A percentile compares a stretch with the other conserved stretches of the same genome.
Conservation (phyloP, 1,140 invertebrate genomes). For the Rhopalosiphum maidis region DNA sequence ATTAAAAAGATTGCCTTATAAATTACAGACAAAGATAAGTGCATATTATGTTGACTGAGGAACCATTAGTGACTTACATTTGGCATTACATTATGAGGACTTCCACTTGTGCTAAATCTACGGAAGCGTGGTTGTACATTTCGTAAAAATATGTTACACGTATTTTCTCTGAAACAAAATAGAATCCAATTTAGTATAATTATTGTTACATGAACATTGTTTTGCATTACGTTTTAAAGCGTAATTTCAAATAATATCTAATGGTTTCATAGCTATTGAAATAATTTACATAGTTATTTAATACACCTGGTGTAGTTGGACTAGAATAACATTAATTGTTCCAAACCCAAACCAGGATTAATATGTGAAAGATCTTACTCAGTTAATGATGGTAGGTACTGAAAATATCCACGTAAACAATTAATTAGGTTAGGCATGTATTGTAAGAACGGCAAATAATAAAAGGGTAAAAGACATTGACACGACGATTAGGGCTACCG, state of each 20-base stretch:
- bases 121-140: slow-evolving; percentile 69
- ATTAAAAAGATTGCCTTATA: background rate
- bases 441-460: background rate
- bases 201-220: background rate
- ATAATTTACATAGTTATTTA: background rate
- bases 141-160: slow-evolving; percentile 40
- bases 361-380: background rate
- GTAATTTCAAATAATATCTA: background rate
- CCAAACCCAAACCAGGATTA: slow-evolving; percentile 34
- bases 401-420: background rate
- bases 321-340: slow-evolving; percentile 27
- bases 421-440: background rate
- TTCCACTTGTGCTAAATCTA: slow-evolving; percentile 85
- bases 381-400: background rate
- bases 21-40: background rate
- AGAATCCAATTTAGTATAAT: background rate
- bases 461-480: background rate
- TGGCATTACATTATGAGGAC: slow-evolving; percentile 67
- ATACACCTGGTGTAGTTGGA: background rate
- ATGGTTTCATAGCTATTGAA: background rate
- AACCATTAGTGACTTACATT: slow-evolving; percentile 64
- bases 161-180: slow-evolving; percentile 42
- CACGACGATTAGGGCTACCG: background rate
- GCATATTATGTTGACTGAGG: background rate
- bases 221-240: background rate